A percentile compares a stretch with the other conserved stretches of the same genome.
Evolutionary conservation across 92 coral and sea anemone species (phyloP).

Genomic region (Montipora capitata): DNA sequence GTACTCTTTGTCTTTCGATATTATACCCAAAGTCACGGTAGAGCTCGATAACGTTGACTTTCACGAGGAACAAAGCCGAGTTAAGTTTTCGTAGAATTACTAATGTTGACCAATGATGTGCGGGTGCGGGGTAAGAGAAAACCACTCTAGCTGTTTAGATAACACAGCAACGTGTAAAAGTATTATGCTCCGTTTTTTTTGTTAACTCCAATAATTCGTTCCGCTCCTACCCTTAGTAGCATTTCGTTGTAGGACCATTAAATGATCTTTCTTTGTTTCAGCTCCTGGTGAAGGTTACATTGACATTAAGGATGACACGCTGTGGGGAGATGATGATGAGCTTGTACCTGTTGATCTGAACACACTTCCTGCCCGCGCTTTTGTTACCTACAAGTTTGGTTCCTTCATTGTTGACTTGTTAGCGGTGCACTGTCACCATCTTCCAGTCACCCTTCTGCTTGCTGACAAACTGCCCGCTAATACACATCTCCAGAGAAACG

Average conservation of each 20-base stretch:
- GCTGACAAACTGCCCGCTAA: slow-evolving; percentile 98
- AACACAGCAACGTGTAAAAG: no score
- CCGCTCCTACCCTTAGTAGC: not conserved
- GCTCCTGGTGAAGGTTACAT: slow-evolving; percentile 95
- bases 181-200: no score
- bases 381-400: slow-evolving; percentile 98
- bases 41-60: no score
- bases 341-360: slow-evolving; percentile 97
- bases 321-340: slow-evolving; percentile 93
- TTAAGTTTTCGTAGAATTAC: no score
- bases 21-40: no score
- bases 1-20: no score
- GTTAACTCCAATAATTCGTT: no score
- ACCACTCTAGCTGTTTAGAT: no score
- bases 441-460: slow-evolving; percentile 94
- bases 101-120: no score
- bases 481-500: slow-evolving; percentile 91
- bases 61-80: no score
- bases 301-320: slow-evolving; percentile 98
- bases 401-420: slow-evolving; percentile 95
- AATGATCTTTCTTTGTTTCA: not conserved
- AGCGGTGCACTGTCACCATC: slow-evolving; percentile 95
- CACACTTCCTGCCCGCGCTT: slow-evolving; percentile 91
- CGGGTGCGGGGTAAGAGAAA: no score
- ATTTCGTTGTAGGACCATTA: not conserved